phyloP scores from a whole-genome alignment of 2,113 vertebrate genomes.

The Aspidoscelis tigris region DNA sequence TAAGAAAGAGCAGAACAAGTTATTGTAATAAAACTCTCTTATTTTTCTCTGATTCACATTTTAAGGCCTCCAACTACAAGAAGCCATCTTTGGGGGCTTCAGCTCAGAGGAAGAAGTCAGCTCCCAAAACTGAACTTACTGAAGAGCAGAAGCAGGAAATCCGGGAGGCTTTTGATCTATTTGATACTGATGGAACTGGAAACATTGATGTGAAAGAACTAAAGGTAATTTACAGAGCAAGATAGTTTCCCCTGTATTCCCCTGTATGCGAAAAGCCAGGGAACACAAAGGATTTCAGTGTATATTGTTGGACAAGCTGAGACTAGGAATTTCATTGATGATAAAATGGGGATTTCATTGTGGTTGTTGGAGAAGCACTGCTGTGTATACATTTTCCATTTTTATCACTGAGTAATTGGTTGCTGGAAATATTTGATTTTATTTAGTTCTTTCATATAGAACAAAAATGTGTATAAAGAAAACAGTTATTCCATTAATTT shows the following conservation, averaged over 20 bases:
- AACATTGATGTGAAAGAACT: constrained; percentile 90
- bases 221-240: constrained; percentile 73
- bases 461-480: no score
- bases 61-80: constrained; percentile 81
- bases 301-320: no score
- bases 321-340: no score
- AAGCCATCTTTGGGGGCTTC: constrained; percentile 77
- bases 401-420: no score
- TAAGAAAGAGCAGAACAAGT: background rate
- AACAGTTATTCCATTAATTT: no score
- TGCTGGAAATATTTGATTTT: no score
- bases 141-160: constrained; percentile 92
- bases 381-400: no score
- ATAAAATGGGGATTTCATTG: no score
- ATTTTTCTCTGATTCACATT: background rate
- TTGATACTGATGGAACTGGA: constrained; percentile 87
- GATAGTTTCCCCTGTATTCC: background rate
- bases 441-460: no score
- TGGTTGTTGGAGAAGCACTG: no score
- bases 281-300: no score
- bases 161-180: constrained; percentile 92
- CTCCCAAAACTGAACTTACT: constrained; percentile 84
- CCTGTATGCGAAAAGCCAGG: background rate
- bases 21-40: background rate
- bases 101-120: constrained; percentile 80